Base-by-base conservation (phyloP, 2,888 invertebrate species). In the Onthophagus sagittarius region DNA sequence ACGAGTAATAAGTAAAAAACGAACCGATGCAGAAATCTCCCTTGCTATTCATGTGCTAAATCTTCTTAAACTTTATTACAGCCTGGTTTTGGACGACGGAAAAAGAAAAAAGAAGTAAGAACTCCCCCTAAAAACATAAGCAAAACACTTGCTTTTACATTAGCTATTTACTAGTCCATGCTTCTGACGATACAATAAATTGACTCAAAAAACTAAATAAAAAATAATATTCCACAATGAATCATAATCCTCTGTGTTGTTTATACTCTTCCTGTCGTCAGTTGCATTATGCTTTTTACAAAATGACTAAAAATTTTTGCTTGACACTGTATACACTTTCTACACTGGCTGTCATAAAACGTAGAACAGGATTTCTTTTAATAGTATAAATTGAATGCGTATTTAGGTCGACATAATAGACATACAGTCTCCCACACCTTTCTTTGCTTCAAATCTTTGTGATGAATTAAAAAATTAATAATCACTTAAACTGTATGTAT, bases 101-200 rank as follows among this genome's bases (percentile, higher is more conserved):
- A 94, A 94, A 95, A 94, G 93, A 95, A 95, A 94, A 95, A 95
- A 95, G 95, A 95, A 94, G 95, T 95, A 95, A 95, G 95, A 93
- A 89, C 14, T 31, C 90, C 90, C 88, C 88, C 83, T 82, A 83
- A 81, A 83, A 82, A 80, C 32, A 67, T 81, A 81, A 81, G 83
- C 82, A 83, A 79, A 78, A 81, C 81, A 83, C 82, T 82, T 81
- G 84, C 84, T 85, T 84, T 81, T 53, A 82, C 81, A 83, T 82
- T 82, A 81, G 84, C 84, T 85, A 84, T 81, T 72, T 67, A 64
- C 74, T 73, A 74, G 73, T 77, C 75, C 79, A 81, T 84, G 84
- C 84, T 79, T 81, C 84, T 84, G 84, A 84, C 84, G 84, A 84
- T 84, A 67, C 64, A 64, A 15, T 15, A 9, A 64, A 64, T 64